Percentiles rank a stretch among this genome's conserved stretches.
Conservation (phyloP, 2,797 vertebrate genomes). For the Tangara arthus region DNA sequence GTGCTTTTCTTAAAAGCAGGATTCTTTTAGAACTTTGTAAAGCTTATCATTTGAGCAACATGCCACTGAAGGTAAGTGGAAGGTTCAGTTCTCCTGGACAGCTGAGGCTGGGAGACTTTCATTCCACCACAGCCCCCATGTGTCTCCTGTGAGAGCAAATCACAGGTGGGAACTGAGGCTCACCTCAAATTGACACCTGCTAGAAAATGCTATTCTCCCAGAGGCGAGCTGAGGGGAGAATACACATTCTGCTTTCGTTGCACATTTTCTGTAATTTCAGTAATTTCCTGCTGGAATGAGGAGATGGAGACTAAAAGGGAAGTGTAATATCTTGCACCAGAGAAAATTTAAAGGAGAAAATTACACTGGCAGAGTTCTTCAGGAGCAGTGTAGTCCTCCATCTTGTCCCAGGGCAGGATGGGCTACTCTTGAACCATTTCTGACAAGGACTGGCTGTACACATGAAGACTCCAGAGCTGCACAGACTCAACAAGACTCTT, state of each 20-base stretch:
- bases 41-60: conserved; percentile 4
- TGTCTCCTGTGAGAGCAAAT: background rate
- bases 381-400: background rate
- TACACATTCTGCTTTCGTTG: background rate
- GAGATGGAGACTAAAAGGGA: background rate
- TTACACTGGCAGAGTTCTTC: background rate
- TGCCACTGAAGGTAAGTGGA: background rate
- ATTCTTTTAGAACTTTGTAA: background rate
- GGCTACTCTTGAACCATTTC: background rate
- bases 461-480: background rate
- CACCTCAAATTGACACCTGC: background rate
- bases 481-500: background rate
- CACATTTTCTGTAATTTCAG: background rate
- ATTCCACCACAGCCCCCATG: background rate
- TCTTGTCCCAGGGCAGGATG: background rate
- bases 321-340: background rate
- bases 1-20: background rate
- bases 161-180: background rate
- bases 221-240: background rate
- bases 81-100: background rate
- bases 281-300: background rate
- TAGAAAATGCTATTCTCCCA: background rate
- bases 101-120: background rate
- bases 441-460: background rate
- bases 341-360: background rate